Evolutionary conservation across 2,113 vertebrate genomes (phyloP).

Genomic region (Rhegmatorhina hoffmannsi): DNA sequence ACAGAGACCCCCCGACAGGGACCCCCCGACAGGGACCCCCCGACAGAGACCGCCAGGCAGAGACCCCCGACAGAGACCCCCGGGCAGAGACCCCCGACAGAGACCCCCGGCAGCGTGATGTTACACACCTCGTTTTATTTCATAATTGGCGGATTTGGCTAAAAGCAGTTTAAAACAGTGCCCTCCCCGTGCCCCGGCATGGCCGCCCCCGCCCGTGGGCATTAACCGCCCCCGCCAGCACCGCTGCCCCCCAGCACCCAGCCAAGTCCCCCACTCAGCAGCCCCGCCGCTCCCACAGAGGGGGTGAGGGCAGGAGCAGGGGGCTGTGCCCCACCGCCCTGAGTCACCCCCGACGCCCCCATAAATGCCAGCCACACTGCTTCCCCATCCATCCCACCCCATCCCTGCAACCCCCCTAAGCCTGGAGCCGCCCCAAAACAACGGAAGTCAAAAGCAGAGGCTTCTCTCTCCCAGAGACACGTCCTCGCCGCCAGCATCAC

Average conservation of each 20-base stretch:
- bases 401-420: not conserved
- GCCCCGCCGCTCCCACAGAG: no score
- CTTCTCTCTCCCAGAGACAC: not conserved
- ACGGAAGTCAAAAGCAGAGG: not conserved
- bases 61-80: no score
- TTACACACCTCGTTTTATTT: not conserved
- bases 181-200: not conserved
- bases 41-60: no score
- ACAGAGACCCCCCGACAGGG: no score
- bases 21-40: no score
- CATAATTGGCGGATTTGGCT: not conserved
- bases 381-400: not conserved
- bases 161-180: not conserved
- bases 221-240: no score
- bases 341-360: no score
- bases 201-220: not conserved
- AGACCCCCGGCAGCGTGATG: not conserved
- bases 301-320: no score
- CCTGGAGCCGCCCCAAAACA: not conserved
- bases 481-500: not conserved
- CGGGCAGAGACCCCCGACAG: not conserved
- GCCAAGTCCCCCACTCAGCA: no score
- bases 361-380: not conserved
- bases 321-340: not conserved
- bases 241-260: no score